Base-by-base conservation (phyloP, 2,113 vertebrate species). In the Trematocara stigmaticum region DNA sequence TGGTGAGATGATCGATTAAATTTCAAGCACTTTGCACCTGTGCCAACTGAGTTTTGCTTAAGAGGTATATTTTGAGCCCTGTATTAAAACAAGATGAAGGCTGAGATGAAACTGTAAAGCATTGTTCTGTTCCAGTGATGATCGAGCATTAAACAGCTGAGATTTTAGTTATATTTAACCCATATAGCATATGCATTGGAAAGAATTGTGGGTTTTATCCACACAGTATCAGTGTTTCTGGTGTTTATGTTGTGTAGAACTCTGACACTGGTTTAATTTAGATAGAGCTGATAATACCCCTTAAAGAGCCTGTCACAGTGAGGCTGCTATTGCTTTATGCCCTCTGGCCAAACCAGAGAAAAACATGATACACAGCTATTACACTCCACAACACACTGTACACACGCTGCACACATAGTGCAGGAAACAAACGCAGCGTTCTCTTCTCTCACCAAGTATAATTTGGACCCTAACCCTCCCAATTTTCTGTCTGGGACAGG, bases 401-500 rank as follows among this genome's bases (percentile, higher is more conserved):
- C 76, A 91, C 93, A 94, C 20, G 26, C 78, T 66, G 45, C 78
- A 92, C 83, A 93, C 83, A 84, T 86, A 59, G 86, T 74, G 55
- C 86, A 87, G 91, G 89, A 95, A 96, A 95, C 94, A 95, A 96
- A 93, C 26, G 82, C 86, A 91, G 91, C 89, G 84, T 95, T 96
- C 94, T 95, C 92, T 87, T 93, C 95, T 96, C 93, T 95, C 79
- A 89, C 89, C 82, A 40, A 94, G 93, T 91, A 87, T 95, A 95
- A 96, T 96, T 96, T 95, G 91, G 95, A 95, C 87, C 91, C 86
- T 83, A 88, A 94, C 92, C 88, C 91, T 95, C 88, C 91, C 91
- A 94, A 94, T 96, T 95, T 96, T 96, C 95, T 96, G 95, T 96
- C 96, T 96, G 93, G 90, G 90, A 89, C 92, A 52, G 89, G 78